Evolutionary conservation across 2,888 invertebrate species (phyloP), one percentile per base, ranked within the genome.

Genomic region (Eucera pruinosa): DNA sequence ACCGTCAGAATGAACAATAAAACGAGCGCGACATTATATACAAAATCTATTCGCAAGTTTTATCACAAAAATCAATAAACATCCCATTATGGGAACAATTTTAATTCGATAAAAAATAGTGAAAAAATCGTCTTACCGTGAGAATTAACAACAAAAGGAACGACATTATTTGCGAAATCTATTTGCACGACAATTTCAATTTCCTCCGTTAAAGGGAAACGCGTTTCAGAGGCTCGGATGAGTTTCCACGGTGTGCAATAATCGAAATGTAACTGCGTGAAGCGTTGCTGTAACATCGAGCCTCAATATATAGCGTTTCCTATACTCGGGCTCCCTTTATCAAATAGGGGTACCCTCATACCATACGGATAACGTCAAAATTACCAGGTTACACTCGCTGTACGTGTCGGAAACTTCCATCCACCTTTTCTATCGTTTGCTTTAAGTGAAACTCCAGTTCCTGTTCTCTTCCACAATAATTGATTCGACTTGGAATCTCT

Each of bases 311-410:
- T 78, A 70, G 4, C 52, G 15, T 15, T 67, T 58, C 62, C 30
- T 57, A 20, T 25, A 39, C 20, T n/a, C 15, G 41, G 13, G 2
- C 15, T 45, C 41, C 18, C 9, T 45, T 27, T 69, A 84, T 84
- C 83, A 39, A 39, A 85, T 84, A 48, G 25, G 67, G 84, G 84
- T 52, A 47, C 84, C 84, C 81, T 70, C 79, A 84, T 84, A 33
- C n/a, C 13, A 39, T 47, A 11, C 36, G 33, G 70, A 78, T 78
- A 78, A 36, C 27, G 11, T 9, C 9, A 36, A 15, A 61, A 74
- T 81, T 75, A 47, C 74, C 50, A 78, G 78, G 84, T 71, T 58
- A 41, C 30, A 43, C 36, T 2, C 7, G 25, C 2, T 20, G 23
- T 43, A 2, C 41, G 20, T 23, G 36, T n/a, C 13, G n/a, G 9